Evolutionary conservation across 2,113 vertebrate genomes (phyloP), one percentile per base, ranked within the genome.

Genomic region (Protobothrops flavoviridis): DNA sequence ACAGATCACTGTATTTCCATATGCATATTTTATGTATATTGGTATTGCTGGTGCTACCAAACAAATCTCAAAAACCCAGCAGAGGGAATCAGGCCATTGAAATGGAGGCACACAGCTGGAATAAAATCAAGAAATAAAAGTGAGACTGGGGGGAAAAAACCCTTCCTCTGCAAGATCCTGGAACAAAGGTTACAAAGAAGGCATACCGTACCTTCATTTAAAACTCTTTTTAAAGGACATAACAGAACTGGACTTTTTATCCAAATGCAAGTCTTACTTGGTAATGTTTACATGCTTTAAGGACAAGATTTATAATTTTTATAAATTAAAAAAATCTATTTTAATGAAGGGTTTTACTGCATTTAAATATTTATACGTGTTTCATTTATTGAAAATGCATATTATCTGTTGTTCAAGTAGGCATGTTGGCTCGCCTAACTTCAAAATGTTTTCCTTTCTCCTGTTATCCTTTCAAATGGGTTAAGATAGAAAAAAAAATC

Each of bases 1-100:
- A 43, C 93, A 99, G 99, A 96, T 99, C 99, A 11, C 97, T 99
- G 98, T 99, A 98, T 97, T 99, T 99, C 95, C 98, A 99, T 90
- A 97, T 99, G 95, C 99, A 99, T 96, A 97, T 99, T 96, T 93
- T 98, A 96, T 98, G 99, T 96, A 97, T 99, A 97, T 97, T 99
- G 97, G 97, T 98, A 57, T 97, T 98, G 91, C 95, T 99, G 3
- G 88, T 97, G 90, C 97, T 99, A 94, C 98, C 97, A 1, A n/a
- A 92, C 92, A 97, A 96, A 95, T 94, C 97, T 93, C 96, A 91
- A 74, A 90, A 95, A 57, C 56, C 45, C 94, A 90, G 39, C 17
- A 20, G 91, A 88, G 96, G 90, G 92, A 91, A 93, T 94, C 96
- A 93, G 94, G 15, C 74, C 95, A 95, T 87, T 56, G 94, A 91